Evolutionary conservation across 2,888 invertebrate genomes (phyloP), one percentile per base, ranked within the genome.

Genomic region (Cryptosula pallasiana): DNA sequence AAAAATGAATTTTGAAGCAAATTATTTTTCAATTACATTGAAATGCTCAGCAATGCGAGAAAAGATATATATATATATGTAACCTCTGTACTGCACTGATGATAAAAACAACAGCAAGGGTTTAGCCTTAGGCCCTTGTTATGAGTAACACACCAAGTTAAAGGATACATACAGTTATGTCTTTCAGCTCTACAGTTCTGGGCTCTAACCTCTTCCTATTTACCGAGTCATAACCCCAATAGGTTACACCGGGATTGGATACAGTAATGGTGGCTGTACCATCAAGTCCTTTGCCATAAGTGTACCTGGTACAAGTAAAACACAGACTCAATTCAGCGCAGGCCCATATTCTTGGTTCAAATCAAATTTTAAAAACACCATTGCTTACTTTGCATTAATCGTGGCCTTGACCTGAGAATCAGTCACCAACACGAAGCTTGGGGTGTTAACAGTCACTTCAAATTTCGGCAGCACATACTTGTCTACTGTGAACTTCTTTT

Each of bases 381-480:
- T n/a, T 27, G 78, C 80, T 88, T 88, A 94, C 92, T 90, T 92
- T 25, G 95, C 91, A 71, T 90, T 89, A 1, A 97, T 88, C 27
- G 92, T 91, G 32, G 92, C 91, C 27, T 88, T 88, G 69, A 96
- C 88, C 75, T 90, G 89, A 63, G 90, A 90, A 71, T 94, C 93
- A 76, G 90, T 90, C 81, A 92, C 91, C 0, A 94, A 91, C 3
- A 91, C 89, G 83, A 93, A 93, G 72, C 91, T 89, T 0, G 93
- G 91, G 36, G 94, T 89, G 76, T 92, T 90, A 74, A 97, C 90
- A 35, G 89, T 89, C 73, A 97, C 92, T 81, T 95, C 90, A 85
- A 95, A 98, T 82, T 95, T 95, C 0, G 98, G 98, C 76, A 94
- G 86, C 72, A 97, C 63, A 34, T 63, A 63, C 32, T 63, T 63